Evolutionary conservation across 2,113 vertebrate species (phyloP).

Genomic region (Onychostruthus taczanowskii): DNA sequence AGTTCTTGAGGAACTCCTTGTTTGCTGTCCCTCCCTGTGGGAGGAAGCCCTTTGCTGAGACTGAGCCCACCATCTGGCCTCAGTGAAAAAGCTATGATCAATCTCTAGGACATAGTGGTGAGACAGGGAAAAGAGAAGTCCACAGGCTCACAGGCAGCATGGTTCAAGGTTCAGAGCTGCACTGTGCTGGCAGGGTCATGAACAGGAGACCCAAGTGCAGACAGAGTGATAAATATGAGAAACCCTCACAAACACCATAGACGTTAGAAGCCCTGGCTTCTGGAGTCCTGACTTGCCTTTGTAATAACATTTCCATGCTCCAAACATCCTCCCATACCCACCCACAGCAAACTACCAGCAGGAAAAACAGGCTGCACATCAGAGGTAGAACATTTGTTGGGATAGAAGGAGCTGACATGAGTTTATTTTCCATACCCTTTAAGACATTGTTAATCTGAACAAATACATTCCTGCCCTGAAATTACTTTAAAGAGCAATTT

Average conservation of each 20-base stretch:
- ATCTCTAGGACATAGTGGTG: rapidly evolving
- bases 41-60: background rate
- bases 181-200: background rate
- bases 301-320: background rate
- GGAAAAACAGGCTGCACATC: background rate
- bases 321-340: background rate
- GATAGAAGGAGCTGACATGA: background rate
- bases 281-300: background rate
- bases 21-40: background rate
- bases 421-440: background rate
- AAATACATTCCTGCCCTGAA: background rate
- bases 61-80: background rate
- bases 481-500: background rate
- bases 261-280: background rate
- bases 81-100: background rate
- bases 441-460: background rate
- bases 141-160: background rate
- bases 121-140: background rate
- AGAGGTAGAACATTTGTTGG: background rate
- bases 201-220: background rate
- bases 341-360: background rate
- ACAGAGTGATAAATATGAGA: background rate
- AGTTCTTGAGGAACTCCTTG: background rate
- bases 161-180: background rate
- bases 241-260: background rate